Evolutionary conservation across 2,113 vertebrate genomes (phyloP), one percentile per base, ranked within the genome.

Genomic region (Tupaia tana): DNA sequence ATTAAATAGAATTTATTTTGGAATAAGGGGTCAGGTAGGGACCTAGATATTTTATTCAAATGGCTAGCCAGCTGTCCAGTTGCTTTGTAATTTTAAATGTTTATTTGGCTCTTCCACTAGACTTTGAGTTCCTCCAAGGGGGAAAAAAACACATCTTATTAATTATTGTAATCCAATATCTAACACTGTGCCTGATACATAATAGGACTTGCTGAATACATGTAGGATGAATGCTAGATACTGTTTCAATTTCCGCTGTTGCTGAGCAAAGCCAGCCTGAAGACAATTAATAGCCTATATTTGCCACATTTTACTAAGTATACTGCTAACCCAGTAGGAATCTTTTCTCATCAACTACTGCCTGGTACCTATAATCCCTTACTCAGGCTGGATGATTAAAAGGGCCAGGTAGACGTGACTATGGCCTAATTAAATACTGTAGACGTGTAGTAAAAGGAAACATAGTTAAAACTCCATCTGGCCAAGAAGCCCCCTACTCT

Each of bases 361-460:
- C 73, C 59, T 95, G 13, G 7, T 89, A 84, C 52, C 89, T 96
- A 59, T 86, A 95, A 97, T 58, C 52, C 92, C 73, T 92, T 93
- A 85, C 85, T 69, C 69, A 82, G 90, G 63, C 81, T 92, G 90
- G 34, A 69, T 90, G 86, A 96, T 97, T 96, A 74, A 87, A 92
- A 94, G 70, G 67, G 59, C 22, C 52, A 90, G 67, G 56, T 88
- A 92, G 73, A 90, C 5, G 1, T 78, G 34, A 92, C 8, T 27
- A 88, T 25, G 70, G n/a, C 43, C 89, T 97, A 96, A 94, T 88
- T 96, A 96, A 96, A 95, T 86, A 90, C 90, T 92, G 22, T 27
- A 81, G 64, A 69, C 1, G 0, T 64, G 70, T 74, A 59, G 64
- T 75, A 82, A 94, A 96, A 92, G 54, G 83, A 94, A 94, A 88